Evolutionary conservation across 2,888 invertebrate species (phyloP).

Genomic region (Lamellibrachia columna): DNA sequence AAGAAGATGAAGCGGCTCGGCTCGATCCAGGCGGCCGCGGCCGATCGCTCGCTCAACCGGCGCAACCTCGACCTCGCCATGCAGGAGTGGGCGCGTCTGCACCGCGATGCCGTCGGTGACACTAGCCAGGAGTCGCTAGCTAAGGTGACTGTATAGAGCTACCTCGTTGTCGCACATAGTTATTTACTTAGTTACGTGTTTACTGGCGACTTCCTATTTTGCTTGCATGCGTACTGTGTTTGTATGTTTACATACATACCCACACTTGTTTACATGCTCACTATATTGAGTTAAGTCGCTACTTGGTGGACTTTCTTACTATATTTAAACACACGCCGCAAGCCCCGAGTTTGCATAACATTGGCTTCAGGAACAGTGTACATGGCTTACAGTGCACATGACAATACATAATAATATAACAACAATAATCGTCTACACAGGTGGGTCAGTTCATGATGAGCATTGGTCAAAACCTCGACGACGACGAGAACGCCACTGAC

Average conservation of each 20-base stretch:
- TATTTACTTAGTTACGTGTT: no score
- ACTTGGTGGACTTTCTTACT: no score
- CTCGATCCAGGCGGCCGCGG: slow-evolving; percentile 32
- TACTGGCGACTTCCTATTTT: no score
- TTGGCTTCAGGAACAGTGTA: no score
- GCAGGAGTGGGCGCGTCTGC: slow-evolving; percentile 41
- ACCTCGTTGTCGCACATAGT: no score
- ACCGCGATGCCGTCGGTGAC: slow-evolving; percentile 31
- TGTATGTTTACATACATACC: no score
- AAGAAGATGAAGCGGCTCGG: slow-evolving; percentile 35
- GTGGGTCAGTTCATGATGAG: slow-evolving; percentile 42
- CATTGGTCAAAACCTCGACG: slow-evolving; percentile 42
- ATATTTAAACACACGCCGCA: no score
- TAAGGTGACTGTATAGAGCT: slow-evolving; percentile 8
- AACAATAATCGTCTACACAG: not conserved
- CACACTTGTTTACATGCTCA: no score
- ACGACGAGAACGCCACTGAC: slow-evolving; percentile 14
- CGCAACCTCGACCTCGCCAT: slow-evolving; percentile 42
- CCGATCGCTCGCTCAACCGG: slow-evolving; percentile 39
- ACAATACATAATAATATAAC: not conserved
- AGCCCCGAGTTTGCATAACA: no score
- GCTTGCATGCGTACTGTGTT: no score
- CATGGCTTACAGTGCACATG: not conserved
- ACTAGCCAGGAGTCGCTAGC: slow-evolving; percentile 30
- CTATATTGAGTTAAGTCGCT: no score